Evolutionary conservation across 92 coral and sea anemone genomes (phyloP).

Genomic region (Epizoanthus rinbou): DNA sequence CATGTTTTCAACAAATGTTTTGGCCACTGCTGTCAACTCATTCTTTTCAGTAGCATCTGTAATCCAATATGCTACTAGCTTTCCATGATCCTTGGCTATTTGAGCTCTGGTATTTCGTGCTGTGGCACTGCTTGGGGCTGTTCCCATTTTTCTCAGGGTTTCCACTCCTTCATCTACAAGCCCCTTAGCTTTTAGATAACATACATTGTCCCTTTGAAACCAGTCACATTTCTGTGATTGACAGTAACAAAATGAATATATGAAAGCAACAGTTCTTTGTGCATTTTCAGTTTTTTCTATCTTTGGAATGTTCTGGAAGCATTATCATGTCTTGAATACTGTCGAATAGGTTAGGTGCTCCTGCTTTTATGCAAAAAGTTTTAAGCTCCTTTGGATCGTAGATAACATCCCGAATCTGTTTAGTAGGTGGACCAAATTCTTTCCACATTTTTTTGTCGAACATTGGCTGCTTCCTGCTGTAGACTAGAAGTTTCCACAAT

Average conservation of each 20-base stretch:
- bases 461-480: not conserved
- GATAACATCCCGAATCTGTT: not conserved
- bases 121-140: slow-evolving; percentile 5
- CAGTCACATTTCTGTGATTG: slow-evolving; percentile 23
- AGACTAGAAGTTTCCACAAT: not conserved
- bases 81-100: not conserved
- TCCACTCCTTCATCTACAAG: not conserved
- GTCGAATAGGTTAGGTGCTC: not conserved
- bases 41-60: not conserved
- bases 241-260: slow-evolving; percentile 6
- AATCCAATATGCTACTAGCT: not conserved
- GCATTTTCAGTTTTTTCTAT: not conserved
- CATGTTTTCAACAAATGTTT: slow-evolving; percentile 28
- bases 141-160: not conserved
- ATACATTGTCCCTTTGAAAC: not conserved
- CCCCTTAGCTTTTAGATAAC: slow-evolving; percentile 4
- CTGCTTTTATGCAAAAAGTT: not conserved
- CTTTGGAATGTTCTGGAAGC: slow-evolving; percentile 15
- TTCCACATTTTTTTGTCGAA: slow-evolving; percentile 8
- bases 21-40: not conserved
- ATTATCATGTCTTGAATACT: not conserved
- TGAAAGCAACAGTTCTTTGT: slow-evolving; percentile 13
- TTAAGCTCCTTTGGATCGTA: not conserved
- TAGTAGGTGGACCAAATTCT: slow-evolving; percentile 3
- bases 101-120: not conserved